Base-by-base conservation (phyloP, 2,113 vertebrate species). In the Lagenorhynchus albirostris region DNA sequence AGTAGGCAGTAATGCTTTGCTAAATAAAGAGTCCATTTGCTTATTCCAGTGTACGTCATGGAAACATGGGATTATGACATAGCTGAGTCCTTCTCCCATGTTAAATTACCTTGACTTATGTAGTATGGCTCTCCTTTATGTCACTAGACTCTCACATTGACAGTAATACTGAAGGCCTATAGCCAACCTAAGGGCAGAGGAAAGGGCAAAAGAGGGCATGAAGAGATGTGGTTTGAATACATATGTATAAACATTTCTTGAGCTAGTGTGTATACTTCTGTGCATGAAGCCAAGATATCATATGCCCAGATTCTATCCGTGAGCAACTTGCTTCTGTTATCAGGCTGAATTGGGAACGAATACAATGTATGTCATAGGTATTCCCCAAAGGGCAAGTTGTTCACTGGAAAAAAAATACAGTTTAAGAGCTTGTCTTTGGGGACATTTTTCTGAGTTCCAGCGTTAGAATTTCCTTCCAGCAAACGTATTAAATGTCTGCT, bases 251-350 rank as follows among this genome's bases (percentile, higher is more conserved):
- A 23, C n/a, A 65, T 63, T 71, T 38, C 63, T 18, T 44, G 36
- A 55, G 9, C 63, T 50, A 17, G 3, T n/a, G 0, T 71, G 2
- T 36, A 4, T n/a, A 21, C 9, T 20, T 12, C 15, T 79, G 11
- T n/a, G 36, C 8, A 0, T 25, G n/a, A 25, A n/a, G 29, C 44
- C 33, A 44, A 26, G 31, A 82, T 14, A 1, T 2, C 17, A 1
- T 9, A 4, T n/a, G 36, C 18, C n/a, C 47, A 33, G 2, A 38
- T 65, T 58, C 73, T 38, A 0, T 25, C 25, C 47, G 20, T 8
- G 47, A 55, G 31, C 73, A 31, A 29, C 65, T 55, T 21, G 11
- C 53, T 50, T 77, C 12, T 26, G 13, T 47, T 71, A n/a, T 12
- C 38, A 23, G 13, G 53, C 60, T 60, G 41, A 79, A 31, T 12